Percentiles rank a stretch among this genome's conserved stretches.
Evolutionary conservation across 37 sponge, comb jelly and placozoan species (phyloP).

Genomic region (Aplysina aerophoba): DNA sequence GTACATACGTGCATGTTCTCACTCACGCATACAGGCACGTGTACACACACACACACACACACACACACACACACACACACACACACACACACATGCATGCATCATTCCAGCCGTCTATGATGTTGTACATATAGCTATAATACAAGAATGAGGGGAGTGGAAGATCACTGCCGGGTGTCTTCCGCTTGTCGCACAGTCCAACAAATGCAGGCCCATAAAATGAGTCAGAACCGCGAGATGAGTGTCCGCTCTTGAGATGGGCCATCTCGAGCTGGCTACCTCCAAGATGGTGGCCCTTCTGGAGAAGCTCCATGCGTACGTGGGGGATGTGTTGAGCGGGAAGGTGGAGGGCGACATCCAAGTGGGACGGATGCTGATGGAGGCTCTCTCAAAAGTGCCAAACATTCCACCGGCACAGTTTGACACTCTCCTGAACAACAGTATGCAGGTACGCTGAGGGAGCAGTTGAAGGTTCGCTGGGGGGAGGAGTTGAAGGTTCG

Average conservation of each 20-base stretch:
- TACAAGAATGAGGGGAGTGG: too few relatives aligned
- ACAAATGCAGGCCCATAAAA: slow-evolving; percentile 19
- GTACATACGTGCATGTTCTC: too few relatives aligned
- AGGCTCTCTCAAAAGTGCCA: slow-evolving; percentile 73
- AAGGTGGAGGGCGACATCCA: slow-evolving; percentile 22
- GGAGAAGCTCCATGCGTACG: slow-evolving; percentile 55
- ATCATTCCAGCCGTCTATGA: too few relatives aligned
- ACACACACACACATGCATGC: too few relatives aligned
- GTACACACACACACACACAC: too few relatives aligned
- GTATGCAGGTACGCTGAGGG: slow-evolving; percentile 95
- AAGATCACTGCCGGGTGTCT: too few relatives aligned
- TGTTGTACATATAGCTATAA: too few relatives aligned
- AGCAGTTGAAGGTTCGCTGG: too few relatives aligned
- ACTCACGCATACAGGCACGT: too few relatives aligned
- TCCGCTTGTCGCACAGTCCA: neutral
- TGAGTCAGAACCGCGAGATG: neutral
- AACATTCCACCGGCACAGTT: slow-evolving; percentile 64
- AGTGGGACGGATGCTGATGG: slow-evolving; percentile 76
- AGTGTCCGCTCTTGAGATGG: neutral
- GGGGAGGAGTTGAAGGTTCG: too few relatives aligned
- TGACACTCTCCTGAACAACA: slow-evolving; percentile 75
- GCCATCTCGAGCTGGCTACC: slow-evolving; percentile 7
- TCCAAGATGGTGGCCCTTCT: slow-evolving; percentile 45
- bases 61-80: too few relatives aligned
- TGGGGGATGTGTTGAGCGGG: slow-evolving; percentile 70